Percentiles rank a stretch among this genome's conserved stretches.
phyloP scores from a whole-genome alignment of 2,113 vertebrate species.

The Mugil cephalus region DNA sequence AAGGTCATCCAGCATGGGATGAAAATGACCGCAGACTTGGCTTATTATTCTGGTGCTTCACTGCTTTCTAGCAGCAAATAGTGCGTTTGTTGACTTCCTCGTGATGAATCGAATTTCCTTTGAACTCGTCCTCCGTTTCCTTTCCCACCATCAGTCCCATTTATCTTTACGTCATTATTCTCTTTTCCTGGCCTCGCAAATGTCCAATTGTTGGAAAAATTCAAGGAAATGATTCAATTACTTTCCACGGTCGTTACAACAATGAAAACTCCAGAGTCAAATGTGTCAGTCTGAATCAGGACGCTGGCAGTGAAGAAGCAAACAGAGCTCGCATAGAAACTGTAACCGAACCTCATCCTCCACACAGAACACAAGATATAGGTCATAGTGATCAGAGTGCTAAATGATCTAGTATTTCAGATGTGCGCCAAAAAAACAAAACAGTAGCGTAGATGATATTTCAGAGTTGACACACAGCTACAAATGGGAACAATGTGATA shows the following conservation, averaged over 20 bases:
- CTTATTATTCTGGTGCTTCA: slow-evolving; percentile 53
- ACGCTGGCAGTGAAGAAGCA: slow-evolving; percentile 24
- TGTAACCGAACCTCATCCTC: slow-evolving; percentile 12
- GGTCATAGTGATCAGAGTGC: slow-evolving; percentile 12
- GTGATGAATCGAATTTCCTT: slow-evolving; percentile 56
- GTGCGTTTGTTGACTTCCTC: slow-evolving; percentile 47
- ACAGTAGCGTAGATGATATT: not conserved
- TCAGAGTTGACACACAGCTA: not conserved
- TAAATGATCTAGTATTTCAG: not conserved
- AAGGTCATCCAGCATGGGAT: slow-evolving; percentile 64
- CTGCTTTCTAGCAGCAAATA: slow-evolving; percentile 50
- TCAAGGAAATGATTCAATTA: slow-evolving; percentile 60
- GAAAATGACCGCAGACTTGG: slow-evolving; percentile 36
- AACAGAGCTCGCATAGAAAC: slow-evolving; percentile 30
- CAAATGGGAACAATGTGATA: no score
- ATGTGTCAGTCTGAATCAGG: slow-evolving; percentile 62
- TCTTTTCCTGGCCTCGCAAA: slow-evolving; percentile 45
- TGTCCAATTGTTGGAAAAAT: slow-evolving; percentile 60
- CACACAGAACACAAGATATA: slow-evolving; percentile 10
- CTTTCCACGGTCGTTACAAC: slow-evolving; percentile 57
- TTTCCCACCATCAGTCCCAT: slow-evolving; percentile 45
- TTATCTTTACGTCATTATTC: slow-evolving; percentile 47
- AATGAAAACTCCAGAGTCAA: slow-evolving; percentile 56
- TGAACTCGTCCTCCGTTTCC: slow-evolving; percentile 31
- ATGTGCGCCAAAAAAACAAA: not conserved